Conservation (phyloP, 2,797 vertebrate species). For the Xenentodon cancila region DNA sequence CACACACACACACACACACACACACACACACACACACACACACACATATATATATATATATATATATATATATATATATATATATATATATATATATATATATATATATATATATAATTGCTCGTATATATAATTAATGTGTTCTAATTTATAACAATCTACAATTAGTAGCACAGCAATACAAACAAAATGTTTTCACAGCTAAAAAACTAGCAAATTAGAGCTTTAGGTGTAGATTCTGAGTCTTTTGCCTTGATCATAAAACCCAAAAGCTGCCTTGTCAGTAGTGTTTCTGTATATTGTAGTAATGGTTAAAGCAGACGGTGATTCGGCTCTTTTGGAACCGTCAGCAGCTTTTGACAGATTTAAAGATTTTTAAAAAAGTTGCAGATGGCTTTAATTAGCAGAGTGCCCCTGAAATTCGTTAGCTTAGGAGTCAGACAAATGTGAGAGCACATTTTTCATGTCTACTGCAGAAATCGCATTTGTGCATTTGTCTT, state of each 20-base stretch:
- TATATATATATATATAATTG: too few species aligned
- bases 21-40: too few species aligned
- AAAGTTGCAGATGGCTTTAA: constrained; percentile 10
- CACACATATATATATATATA: too few species aligned
- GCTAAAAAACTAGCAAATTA: too few species aligned
- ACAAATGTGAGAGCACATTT: neutral
- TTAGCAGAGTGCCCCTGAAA: constrained; percentile 20
- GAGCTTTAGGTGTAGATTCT: neutral
- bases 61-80: too few species aligned
- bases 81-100: too few species aligned
- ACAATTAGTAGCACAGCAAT: too few species aligned
- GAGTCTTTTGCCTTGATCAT: neutral
- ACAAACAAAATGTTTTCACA: too few species aligned
- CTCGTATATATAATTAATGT: too few species aligned
- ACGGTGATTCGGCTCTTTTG: constrained; percentile 7
- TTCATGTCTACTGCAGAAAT: constrained; percentile 5
- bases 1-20: too few species aligned
- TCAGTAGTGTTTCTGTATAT: constrained; percentile 15
- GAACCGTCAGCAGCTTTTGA: constrained; percentile 12
- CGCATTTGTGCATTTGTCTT: neutral
- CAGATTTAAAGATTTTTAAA: constrained; percentile 23
- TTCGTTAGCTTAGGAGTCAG: neutral
- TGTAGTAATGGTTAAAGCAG: constrained; percentile 15
- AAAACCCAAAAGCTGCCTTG: constrained; percentile 5
- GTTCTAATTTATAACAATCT: too few species aligned